Conservation (phyloP, 1,140 invertebrate genomes). For the Nasonia giraulti region DNA sequence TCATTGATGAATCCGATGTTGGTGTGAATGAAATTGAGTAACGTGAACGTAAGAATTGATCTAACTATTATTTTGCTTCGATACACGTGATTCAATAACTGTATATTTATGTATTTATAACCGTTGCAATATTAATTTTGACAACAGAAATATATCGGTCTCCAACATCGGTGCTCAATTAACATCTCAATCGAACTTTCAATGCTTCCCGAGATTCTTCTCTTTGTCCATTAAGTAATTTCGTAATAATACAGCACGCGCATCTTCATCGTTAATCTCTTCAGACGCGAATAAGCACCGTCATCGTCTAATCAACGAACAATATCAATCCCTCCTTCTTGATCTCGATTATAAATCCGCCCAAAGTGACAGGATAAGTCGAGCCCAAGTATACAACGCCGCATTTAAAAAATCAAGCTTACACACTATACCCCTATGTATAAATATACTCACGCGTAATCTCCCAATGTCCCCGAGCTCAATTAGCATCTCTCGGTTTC, state of each 20-base stretch:
- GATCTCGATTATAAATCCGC: slow-evolving; percentile 9
- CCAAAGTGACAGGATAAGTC: slow-evolving; percentile 14
- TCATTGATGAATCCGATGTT: too few species aligned
- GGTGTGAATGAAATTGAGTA: too few species aligned
- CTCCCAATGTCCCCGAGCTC: slow-evolving; percentile 15
- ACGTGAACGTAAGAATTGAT: too few species aligned
- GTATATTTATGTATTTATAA: too few species aligned
- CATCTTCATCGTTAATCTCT: background rate
- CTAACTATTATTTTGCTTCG: too few species aligned
- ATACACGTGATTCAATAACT: too few species aligned
- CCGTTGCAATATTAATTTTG: too few species aligned
- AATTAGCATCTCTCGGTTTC: slow-evolving; percentile 35
- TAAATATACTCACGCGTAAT: background rate
- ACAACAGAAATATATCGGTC: too few species aligned
- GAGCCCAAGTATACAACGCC: background rate
- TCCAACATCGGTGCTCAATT: too few species aligned
- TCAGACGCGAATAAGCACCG: background rate
- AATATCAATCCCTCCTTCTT: background rate
- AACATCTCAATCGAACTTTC: too few species aligned
- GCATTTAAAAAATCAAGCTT: background rate
- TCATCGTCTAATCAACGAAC: background rate
- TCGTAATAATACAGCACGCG: background rate
- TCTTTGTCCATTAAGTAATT: background rate
- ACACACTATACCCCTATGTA: background rate
- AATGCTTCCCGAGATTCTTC: background rate